These are phyloP conservation scores for Drosophila kanapiae DNA, from an alignment of 1,140 invertebrate species.

Conservation along the genomic window DNA sequence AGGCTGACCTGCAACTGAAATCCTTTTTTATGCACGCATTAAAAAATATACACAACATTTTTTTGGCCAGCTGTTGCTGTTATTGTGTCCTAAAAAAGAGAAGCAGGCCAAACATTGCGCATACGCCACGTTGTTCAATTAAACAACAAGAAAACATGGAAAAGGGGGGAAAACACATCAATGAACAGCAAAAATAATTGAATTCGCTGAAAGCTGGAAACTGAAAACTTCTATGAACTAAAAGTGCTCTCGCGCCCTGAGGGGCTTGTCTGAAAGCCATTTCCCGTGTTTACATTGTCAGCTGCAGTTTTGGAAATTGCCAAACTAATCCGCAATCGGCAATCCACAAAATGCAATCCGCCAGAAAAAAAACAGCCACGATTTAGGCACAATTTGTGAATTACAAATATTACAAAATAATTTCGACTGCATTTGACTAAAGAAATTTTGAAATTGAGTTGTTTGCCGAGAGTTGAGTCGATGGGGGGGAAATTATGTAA, in stretches of 20 bases:
- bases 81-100: slow-evolving; percentile 10
- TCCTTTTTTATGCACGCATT: slow-evolving; percentile 16
- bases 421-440: slow-evolving; percentile 42
- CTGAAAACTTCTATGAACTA: slow-evolving; percentile 29
- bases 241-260: slow-evolving; percentile 9
- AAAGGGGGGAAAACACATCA: slow-evolving; percentile 11
- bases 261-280: slow-evolving; percentile 32
- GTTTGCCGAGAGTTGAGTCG: slow-evolving; percentile 27
- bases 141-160: slow-evolving; percentile 41
- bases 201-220: slow-evolving; percentile 23
- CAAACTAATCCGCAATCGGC: slow-evolving; percentile 18
- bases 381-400: slow-evolving; percentile 63
- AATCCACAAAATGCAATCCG: slow-evolving; percentile 8
- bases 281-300: slow-evolving; percentile 43
- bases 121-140: slow-evolving; percentile 48
- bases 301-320: slow-evolving; percentile 19
- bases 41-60: slow-evolving; percentile 19
- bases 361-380: slow-evolving; percentile 14
- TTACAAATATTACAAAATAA: slow-evolving; percentile 78
- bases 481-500: slow-evolving; percentile 62
- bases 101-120: slow-evolving; percentile 32
- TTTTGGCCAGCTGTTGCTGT: slow-evolving; percentile 25
- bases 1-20: slow-evolving; percentile 7
- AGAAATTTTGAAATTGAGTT: slow-evolving; percentile 71
- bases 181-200: slow-evolving; percentile 28